Percentiles rank a stretch among this genome's conserved stretches.
Evolutionary conservation across 2,888 invertebrate genomes (phyloP).

Genomic region (Drosophila neotestacea): DNA sequence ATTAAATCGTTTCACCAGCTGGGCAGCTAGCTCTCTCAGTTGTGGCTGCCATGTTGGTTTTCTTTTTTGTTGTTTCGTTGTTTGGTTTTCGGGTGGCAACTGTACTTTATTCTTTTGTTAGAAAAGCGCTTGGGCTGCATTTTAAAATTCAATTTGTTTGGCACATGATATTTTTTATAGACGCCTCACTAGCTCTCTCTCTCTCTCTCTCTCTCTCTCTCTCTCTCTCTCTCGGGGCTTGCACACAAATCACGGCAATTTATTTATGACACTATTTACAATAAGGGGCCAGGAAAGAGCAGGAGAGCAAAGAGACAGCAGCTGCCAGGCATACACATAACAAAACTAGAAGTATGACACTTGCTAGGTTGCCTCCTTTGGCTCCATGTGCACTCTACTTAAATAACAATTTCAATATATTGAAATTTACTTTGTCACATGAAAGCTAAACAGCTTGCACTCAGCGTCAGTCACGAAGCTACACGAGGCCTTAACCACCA

Average conservation of each 20-base stretch:
- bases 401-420: constrained; percentile 81
- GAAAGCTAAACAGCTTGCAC: constrained; percentile 78
- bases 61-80: constrained; percentile 15
- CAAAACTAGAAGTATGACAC: constrained; percentile 20
- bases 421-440: constrained; percentile 82
- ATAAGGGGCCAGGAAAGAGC: constrained; percentile 38
- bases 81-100: constrained; percentile 15
- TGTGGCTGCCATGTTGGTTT: constrained; percentile 47
- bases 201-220: no score
- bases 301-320: constrained; percentile 41
- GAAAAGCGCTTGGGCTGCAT: constrained; percentile 69
- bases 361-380: constrained; percentile 26
- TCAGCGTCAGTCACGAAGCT: constrained; percentile 70
- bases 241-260: constrained; percentile 75
- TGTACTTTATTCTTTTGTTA: constrained; percentile 54
- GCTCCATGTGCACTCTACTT: constrained; percentile 72
- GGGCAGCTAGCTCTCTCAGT: constrained; percentile 37
- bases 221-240: constrained; percentile 35
- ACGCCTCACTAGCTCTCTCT: neutral
- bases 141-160: constrained; percentile 72
- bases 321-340: constrained; percentile 54
- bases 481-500: constrained; percentile 10
- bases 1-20: constrained; percentile 80
- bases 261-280: constrained; percentile 80
- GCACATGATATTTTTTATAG: constrained; percentile 54